Evolutionary conservation across 2,888 invertebrate genomes (phyloP).

Genomic region (Mactromeris polynyma): DNA sequence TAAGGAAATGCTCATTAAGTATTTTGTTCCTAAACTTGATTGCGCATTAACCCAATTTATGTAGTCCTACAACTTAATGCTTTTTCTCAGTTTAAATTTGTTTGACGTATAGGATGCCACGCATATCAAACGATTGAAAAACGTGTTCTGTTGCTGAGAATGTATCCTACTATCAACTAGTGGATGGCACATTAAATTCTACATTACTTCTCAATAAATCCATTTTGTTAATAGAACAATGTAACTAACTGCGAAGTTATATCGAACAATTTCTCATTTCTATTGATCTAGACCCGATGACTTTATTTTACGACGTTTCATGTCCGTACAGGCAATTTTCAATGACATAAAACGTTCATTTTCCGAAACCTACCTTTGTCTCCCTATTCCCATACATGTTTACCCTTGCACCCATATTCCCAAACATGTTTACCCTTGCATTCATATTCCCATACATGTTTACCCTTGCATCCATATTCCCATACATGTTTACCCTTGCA

Average conservation of each 20-base stretch:
- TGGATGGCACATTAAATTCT: neutral
- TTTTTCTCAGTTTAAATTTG: neutral
- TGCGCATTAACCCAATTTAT: neutral
- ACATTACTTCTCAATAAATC: neutral
- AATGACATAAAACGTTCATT: neutral
- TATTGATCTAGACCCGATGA: neutral
- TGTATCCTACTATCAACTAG: neutral
- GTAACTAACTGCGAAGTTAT: neutral
- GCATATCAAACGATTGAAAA: neutral
- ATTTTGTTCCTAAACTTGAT: neutral
- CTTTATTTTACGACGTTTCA: conserved; percentile 12
- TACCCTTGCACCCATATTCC: too few species aligned
- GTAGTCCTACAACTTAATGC: neutral
- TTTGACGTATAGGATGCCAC: neutral
- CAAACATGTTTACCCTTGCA: too few species aligned
- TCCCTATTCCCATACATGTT: too few species aligned
- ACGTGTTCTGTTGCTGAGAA: neutral
- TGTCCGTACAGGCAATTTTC: neutral
- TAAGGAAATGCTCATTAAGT: too few species aligned
- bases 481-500: too few species aligned
- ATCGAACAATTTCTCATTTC: neutral
- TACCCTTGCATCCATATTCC: too few species aligned
- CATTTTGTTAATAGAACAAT: neutral
- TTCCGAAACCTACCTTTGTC: too few species aligned
- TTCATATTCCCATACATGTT: too few species aligned